These are phyloP conservation scores for Teleiodes luculella DNA, from an alignment of 2,888 invertebrate genomes.

Conservation along the genomic window DNA sequence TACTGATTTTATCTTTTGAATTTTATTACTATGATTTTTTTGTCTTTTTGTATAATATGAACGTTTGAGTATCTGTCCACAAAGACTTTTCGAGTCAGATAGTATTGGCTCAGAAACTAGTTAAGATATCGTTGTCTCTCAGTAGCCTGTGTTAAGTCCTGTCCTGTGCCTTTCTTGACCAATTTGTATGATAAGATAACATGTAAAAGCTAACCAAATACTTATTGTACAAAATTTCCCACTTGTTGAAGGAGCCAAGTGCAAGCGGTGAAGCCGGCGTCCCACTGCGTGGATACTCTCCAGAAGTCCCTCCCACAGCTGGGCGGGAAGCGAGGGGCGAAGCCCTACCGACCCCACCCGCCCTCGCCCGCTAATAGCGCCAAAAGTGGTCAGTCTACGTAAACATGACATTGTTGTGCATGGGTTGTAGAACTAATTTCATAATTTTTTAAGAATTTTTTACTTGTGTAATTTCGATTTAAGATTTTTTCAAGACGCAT, in stretches of 20 bases:
- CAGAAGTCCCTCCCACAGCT: slow-evolving; percentile 59
- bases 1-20: not conserved
- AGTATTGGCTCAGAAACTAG: too few relatives aligned
- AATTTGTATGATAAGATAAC: too few relatives aligned
- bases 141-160: too few relatives aligned
- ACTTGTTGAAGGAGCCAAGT: slow-evolving; percentile 33
- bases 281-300: slow-evolving; percentile 62
- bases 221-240: too few relatives aligned
- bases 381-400: slow-evolving; percentile 46
- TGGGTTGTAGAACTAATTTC: too few relatives aligned
- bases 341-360: slow-evolving; percentile 36
- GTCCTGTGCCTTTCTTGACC: too few relatives aligned
- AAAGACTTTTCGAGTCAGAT: too few relatives aligned
- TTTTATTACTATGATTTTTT: not conserved
- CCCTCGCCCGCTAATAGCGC: slow-evolving; percentile 34
- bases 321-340: slow-evolving; percentile 31
- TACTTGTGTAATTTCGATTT: too few relatives aligned
- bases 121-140: too few relatives aligned
- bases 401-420: not conserved
- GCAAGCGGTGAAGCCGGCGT: slow-evolving; percentile 67
- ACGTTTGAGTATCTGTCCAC: not conserved
- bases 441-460: too few relatives aligned
- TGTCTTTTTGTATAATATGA: not conserved
- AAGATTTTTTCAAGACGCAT: too few relatives aligned
- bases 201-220: too few relatives aligned